Evolutionary conservation across 2,888 invertebrate species (phyloP), one percentile per base, ranked within the genome.

Genomic region (Torymus tubicola): DNA sequence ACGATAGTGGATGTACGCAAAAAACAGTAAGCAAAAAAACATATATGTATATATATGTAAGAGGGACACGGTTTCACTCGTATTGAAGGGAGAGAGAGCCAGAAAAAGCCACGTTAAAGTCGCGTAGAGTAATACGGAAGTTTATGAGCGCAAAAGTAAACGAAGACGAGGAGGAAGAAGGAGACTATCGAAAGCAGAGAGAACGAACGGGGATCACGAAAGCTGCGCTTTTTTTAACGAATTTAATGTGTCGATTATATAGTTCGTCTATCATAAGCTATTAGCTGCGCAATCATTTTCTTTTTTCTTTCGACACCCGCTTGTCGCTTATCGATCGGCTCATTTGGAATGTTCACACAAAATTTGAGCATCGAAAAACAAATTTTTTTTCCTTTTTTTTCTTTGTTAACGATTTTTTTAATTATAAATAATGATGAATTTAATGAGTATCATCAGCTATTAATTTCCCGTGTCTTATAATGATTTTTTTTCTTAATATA

Each of bases 141-240:
- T 72, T 64, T 74, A 58, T 82, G 77, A 74, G 64, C 74, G 80
- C 74, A 70, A 70, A 42, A 71, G 53, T 81, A 68, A 52, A 65
- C 52, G 71, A 80, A 82, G 84, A 84, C 76, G 82, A 84, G 84
- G 83, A 84, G 85, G 84, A 84, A 81, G 82, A 82, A 82, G 82
- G 81, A 81, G 75, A 78, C 73, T 77, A 82, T 73, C 80, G 73
- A 80, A 69, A 80, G 82, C 74, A 74, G 64, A 78, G 52, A 80
- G 82, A 80, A 80, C 79, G 81, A 82, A 82, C 79, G 79, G 72
- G 69, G 70, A 77, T 79, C 72, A 72, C 69, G 52, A 76, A 68
- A 50, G 60, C 67, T 71, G 73, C 72, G 77, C 69, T 81, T 63
- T 70, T 60, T 31, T n/a, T 42, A 42, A 69, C 57, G 61, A 78